These are phyloP conservation scores for Esperia sulphurella DNA, from an alignment of 2,888 invertebrate genomes.

Conservation along the genomic window DNA sequence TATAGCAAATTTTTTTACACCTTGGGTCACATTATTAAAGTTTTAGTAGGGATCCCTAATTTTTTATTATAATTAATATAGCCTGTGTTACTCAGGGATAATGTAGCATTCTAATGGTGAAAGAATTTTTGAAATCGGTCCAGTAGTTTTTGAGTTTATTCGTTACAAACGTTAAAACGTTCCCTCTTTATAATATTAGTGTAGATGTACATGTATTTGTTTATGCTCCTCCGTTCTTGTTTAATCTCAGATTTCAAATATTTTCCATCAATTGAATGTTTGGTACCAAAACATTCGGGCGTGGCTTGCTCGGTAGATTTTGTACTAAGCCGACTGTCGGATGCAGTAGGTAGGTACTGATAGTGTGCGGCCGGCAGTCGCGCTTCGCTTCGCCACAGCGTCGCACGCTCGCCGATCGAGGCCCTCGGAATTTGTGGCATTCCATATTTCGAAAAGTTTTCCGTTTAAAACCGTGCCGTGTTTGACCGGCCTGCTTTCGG, in stretches of 20 bases:
- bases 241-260: conserved; percentile 18
- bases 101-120: too few relatives aligned
- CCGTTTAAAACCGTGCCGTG: conserved; percentile 3
- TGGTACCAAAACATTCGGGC: conserved; percentile 58
- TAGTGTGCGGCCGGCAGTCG: conserved; percentile 18
- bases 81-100: too few relatives aligned
- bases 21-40: too few relatives aligned
- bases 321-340: neutral
- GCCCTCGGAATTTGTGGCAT: conserved; percentile 10
- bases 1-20: too few relatives aligned
- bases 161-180: too few relatives aligned
- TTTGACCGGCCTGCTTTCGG: conserved; percentile 2
- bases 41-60: too few relatives aligned
- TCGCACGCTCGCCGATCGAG: conserved; percentile 21
- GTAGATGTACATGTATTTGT: conserved; percentile 9
- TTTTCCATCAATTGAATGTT: conserved; percentile 12
- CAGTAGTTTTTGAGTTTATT: too few relatives aligned
- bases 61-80: too few relatives aligned
- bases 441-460: conserved; percentile 25
- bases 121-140: too few relatives aligned
- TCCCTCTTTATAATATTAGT: too few relatives aligned
- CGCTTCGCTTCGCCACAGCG: conserved; percentile 17
- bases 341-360: neutral
- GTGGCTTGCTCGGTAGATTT: conserved; percentile 33
- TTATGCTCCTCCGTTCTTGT: conserved; percentile 17